Percentiles rank a stretch among this genome's conserved stretches.
phyloP scores from a whole-genome alignment of 1,140 invertebrate species.

The Stegodyphus dumicola region DNA sequence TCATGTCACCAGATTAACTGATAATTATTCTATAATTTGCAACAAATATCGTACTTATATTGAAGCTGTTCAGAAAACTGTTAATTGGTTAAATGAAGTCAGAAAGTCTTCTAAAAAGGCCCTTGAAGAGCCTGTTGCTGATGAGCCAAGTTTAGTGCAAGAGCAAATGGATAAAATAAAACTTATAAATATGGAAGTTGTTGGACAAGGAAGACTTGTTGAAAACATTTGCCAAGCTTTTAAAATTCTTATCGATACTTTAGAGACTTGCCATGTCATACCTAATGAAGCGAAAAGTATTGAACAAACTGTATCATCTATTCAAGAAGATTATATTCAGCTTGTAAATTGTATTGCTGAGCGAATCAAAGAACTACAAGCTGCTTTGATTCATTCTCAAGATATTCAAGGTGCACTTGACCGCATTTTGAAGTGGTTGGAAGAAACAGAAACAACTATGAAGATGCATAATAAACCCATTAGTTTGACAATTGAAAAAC shows the following conservation, averaged over 20 bases:
- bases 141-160: conserved; percentile 87
- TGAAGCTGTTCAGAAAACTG: conserved; percentile 86
- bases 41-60: conserved; percentile 83
- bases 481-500: conserved; percentile 85
- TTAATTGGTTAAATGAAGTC: conserved; percentile 83
- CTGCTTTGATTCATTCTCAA: conserved; percentile 90
- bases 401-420: conserved; percentile 92
- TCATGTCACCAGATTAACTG: conserved; percentile 85
- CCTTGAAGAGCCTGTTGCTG: conserved; percentile 83
- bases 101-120: conserved; percentile 81
- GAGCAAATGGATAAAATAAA: conserved; percentile 88
- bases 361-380: conserved; percentile 86
- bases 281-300: conserved; percentile 79
- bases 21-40: conserved; percentile 81
- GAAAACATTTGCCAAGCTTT: conserved; percentile 82
- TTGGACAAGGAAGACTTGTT: conserved; percentile 84
- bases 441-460: conserved; percentile 81
- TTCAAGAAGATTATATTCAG: conserved; percentile 82
- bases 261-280: conserved; percentile 75
- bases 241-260: conserved; percentile 77
- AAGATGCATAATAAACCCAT: conserved; percentile 80
- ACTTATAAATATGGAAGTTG: conserved; percentile 85
- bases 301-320: conserved; percentile 80
- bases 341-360: conserved; percentile 79
- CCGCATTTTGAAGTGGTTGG: conserved; percentile 84